These are phyloP conservation scores for Seira musarum DNA, from an alignment of 2,888 invertebrate species.

Conservation along the genomic window DNA sequence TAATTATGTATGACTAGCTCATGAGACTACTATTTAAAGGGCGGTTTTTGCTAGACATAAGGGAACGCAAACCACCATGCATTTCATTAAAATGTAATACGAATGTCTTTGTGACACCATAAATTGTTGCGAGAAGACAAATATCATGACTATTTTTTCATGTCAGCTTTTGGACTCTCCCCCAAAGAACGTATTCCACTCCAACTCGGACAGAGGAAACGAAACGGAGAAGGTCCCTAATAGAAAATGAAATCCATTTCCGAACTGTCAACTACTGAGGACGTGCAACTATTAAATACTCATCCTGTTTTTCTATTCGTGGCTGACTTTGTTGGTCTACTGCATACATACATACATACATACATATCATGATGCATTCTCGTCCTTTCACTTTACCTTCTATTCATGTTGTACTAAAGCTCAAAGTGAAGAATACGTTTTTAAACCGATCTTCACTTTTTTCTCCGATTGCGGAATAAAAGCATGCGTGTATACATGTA, in stretches of 20 bases:
- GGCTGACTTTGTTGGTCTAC: not conserved
- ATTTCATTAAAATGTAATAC: not conserved
- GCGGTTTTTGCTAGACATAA: no score
- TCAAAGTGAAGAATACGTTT: not conserved
- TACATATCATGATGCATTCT: not conserved
- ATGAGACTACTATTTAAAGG: no score
- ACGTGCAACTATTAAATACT: conserved; percentile 63
- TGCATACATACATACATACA: no score
- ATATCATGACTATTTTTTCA: conserved; percentile 61
- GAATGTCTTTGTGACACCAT: conserved; percentile 62
- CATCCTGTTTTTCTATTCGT: conserved; percentile 46
- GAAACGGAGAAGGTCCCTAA: conserved; percentile 39
- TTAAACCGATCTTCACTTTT: not conserved
- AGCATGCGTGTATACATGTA: no score
- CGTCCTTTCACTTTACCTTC: not conserved
- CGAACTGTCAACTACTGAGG: conserved; percentile 67
- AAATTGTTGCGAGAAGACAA: conserved; percentile 63
- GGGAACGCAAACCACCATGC: no score
- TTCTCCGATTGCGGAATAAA: no score
- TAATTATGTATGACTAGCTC: no score
- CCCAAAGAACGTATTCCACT: conserved; percentile 34
- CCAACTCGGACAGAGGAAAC: conserved; percentile 19
- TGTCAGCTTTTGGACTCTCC: conserved; percentile 52
- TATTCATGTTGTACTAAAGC: not conserved
- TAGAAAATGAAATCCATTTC: conserved; percentile 68